Evolutionary conservation across 2,888 invertebrate genomes (phyloP), one percentile per base, ranked within the genome.

Genomic region (Cheilosia vernalis): DNA sequence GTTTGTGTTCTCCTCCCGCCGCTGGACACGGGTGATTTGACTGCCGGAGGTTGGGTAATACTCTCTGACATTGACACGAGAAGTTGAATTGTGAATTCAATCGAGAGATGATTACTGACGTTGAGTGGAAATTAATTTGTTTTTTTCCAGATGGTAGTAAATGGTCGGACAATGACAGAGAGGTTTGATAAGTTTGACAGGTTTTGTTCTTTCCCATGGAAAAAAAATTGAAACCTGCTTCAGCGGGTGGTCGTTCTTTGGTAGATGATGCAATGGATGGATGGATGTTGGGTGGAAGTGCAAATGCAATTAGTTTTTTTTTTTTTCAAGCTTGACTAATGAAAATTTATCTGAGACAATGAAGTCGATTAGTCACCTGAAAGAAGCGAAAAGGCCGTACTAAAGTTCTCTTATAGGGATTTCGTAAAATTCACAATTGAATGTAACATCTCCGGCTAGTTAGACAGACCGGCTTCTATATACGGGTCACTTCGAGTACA

Each of bases 1-100:
- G 21, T 19, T 69, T 53, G 66, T 66, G 72, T 69, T 53, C 49
- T 15, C 13, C 51, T 17, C 17, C 64, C 37, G 44, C 42, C 1
- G 1, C 27, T 3, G 27, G 69, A 58, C 70, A 80, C 72, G 80
- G 76, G 79, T 80, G 84, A 85, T 74, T 85, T 79, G 79, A 64
- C 37, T 40, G 66, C 27, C 66, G 64, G 49, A 21, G 60, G 64
- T 64, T 19, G 21, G 51, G 30, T 53, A 66, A 63, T 69, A 69
- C 61, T 69, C 74, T 37, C 21, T 79, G 83, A 74, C 79, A 84
- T 84, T 84, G 83, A 84, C 53, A 51, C 17, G 53, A 21, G 37
- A 55, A 47, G 40, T 58, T 4, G 79, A 78, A 58, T 63, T 47
- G 64, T 4, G 79, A 78, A 64, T 63, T 27, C 40, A 56, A 56